Percentiles rank a stretch among this genome's conserved stretches.
phyloP scores from a whole-genome alignment of 2,113 vertebrate species.

The Cynopterus brachyotis region DNA sequence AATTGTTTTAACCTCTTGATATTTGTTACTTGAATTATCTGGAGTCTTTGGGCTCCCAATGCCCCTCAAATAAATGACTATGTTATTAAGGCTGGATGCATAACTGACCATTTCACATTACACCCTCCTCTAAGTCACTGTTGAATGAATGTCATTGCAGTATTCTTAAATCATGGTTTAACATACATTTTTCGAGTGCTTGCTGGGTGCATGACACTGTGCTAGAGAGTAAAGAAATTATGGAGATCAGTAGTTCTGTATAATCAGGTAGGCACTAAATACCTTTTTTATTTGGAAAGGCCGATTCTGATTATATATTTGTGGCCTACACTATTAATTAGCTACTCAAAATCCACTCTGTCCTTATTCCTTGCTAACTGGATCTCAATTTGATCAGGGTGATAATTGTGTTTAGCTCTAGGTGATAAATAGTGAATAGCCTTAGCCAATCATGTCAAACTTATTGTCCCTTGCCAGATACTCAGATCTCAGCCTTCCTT shows the following conservation, averaged over 20 bases:
- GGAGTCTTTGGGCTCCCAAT: background rate
- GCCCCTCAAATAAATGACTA: background rate
- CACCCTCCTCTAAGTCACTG: background rate
- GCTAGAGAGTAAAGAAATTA: background rate
- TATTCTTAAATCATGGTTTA: background rate
- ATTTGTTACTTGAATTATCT: background rate
- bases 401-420: background rate
- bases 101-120: background rate
- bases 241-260: background rate
- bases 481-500: background rate
- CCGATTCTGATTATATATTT: background rate
- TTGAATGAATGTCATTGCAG: background rate
- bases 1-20: background rate
- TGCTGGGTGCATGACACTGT: background rate
- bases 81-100: background rate
- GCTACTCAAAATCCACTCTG: background rate
- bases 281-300: background rate
- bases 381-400: constrained; percentile 17
- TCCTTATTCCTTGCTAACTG: background rate
- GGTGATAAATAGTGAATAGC: background rate
- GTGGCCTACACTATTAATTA: background rate
- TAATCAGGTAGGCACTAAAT: background rate
- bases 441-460: background rate
- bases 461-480: background rate
- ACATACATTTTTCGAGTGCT: background rate